These are phyloP conservation scores for Heterotilapia buettikoferi DNA, from an alignment of 2,113 vertebrate species.

Conservation along the genomic window DNA sequence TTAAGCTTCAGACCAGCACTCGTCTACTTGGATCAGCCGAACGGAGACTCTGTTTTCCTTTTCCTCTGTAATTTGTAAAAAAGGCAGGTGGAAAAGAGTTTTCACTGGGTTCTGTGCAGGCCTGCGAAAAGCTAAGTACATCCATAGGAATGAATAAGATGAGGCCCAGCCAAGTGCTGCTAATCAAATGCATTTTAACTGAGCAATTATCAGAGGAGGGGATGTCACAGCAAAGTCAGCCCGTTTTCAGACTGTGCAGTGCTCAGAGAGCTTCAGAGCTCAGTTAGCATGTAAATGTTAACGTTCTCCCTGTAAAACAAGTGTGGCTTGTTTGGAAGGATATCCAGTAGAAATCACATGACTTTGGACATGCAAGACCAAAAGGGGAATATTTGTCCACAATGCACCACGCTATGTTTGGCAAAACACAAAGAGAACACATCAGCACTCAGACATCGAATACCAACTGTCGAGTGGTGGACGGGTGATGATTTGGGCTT, in stretches of 20 bases:
- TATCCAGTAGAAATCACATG: not conserved
- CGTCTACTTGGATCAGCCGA: not conserved
- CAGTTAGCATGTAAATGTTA: not conserved
- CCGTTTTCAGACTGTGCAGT: not conserved
- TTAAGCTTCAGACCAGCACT: slow-evolving; percentile 3
- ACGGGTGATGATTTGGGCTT: not conserved
- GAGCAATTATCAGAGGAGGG: not conserved
- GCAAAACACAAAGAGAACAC: not conserved
- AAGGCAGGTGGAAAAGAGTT: not conserved
- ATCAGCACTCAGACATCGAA: not conserved
- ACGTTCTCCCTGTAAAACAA: not conserved
- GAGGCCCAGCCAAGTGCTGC: not conserved
- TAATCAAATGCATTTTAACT: not conserved
- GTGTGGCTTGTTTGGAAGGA: not conserved
- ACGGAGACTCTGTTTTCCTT: not conserved
- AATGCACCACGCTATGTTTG: not conserved
- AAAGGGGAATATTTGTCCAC: fast-evolving
- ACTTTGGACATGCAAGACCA: not conserved
- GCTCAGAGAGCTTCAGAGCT: not conserved
- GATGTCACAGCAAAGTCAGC: not conserved
- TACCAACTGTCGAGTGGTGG: not conserved
- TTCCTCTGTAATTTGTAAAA: not conserved
- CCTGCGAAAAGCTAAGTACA: not conserved
- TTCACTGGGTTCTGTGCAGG: not conserved
- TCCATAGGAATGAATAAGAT: not conserved